Evolutionary conservation across 1,140 invertebrate species (phyloP).

Genomic region (Drosophila varians): DNA sequence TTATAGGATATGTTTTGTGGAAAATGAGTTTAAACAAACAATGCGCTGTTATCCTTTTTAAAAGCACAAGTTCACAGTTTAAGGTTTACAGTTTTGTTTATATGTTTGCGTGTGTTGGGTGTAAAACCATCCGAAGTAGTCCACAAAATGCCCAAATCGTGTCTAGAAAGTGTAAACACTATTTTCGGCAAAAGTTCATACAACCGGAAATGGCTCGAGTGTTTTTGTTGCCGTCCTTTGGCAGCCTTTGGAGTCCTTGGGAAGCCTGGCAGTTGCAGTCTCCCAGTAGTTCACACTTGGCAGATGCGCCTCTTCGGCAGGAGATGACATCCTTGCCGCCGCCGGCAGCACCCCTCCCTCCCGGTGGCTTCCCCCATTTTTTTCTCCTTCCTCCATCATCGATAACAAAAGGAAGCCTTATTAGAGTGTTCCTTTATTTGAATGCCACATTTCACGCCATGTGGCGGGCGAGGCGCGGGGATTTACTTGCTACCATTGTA

Average conservation of each 20-base stretch:
- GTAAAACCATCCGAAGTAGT: background rate
- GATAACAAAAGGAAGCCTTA: conserved; percentile 73
- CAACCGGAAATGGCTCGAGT: conserved; percentile 59
- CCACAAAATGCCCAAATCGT: background rate
- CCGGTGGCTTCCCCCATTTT: conserved; percentile 11
- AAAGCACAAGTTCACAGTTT: no score
- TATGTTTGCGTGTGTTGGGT: no score
- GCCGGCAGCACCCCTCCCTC: background rate
- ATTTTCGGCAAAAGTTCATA: background rate
- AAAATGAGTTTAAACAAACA: no score
- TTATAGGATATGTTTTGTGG: no score
- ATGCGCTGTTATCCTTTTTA: no score
- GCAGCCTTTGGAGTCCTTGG: conserved; percentile 12
- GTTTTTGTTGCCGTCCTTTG: conserved; percentile 31
- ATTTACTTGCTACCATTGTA: conserved; percentile 23
- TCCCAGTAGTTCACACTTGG: conserved; percentile 32
- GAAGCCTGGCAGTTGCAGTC: conserved; percentile 1
- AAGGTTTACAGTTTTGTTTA: no score
- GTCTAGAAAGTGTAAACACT: background rate
- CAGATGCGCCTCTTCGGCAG: conserved; percentile 33
- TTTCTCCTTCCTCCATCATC: conserved; percentile 39
- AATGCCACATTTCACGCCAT: conserved; percentile 58
- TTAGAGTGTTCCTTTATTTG: conserved; percentile 78
- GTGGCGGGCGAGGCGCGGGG: conserved; percentile 1
- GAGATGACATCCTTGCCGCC: conserved; percentile 3